Percentiles rank a stretch among this genome's conserved stretches.
These are phyloP conservation scores for Anabas testudineus DNA, from an alignment of 2,797 vertebrate species.

Conservation along the genomic window DNA sequence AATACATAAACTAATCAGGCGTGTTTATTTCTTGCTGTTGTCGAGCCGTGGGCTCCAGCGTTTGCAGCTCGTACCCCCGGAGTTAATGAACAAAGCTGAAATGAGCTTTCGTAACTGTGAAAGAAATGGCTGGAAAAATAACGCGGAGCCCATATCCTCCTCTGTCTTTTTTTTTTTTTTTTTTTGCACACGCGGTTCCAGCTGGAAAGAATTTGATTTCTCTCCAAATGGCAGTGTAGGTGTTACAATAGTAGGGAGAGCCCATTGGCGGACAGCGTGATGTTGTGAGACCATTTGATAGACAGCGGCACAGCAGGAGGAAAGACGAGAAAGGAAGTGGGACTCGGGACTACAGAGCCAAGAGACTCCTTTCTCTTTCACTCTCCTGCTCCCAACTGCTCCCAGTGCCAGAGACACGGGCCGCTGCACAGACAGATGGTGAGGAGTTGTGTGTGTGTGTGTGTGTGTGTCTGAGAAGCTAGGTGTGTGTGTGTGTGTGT, in stretches of 20 bases:
- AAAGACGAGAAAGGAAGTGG: slow-evolving; percentile 61
- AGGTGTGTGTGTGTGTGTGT: slow-evolving; percentile 27
- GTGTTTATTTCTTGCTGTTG: slow-evolving; percentile 57
- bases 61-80: slow-evolving; percentile 10
- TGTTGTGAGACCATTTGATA: slow-evolving; percentile 67
- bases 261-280: slow-evolving; percentile 46
- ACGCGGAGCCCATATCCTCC: slow-evolving; percentile 3
- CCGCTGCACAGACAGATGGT: slow-evolving; percentile 82
- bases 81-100: slow-evolving; percentile 56
- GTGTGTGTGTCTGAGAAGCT: slow-evolving; percentile 30
- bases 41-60: slow-evolving; percentile 45
- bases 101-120: slow-evolving; percentile 31
- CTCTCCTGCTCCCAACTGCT: slow-evolving; percentile 74
- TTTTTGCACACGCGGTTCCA: slow-evolving; percentile 4
- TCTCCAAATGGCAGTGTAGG: slow-evolving; percentile 38
- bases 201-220: slow-evolving; percentile 13
- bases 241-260: slow-evolving; percentile 42
- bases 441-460: slow-evolving; percentile 43
- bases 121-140: slow-evolving; percentile 33
- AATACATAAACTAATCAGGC: slow-evolving; percentile 58
- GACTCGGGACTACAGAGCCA: slow-evolving; percentile 57
- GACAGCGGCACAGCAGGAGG: slow-evolving; percentile 68
- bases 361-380: slow-evolving; percentile 75
- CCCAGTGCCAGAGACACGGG: slow-evolving; percentile 77
- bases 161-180: no score